phyloP scores from a whole-genome alignment of 2,888 invertebrate genomes.

The Priocnemis perturbator region DNA sequence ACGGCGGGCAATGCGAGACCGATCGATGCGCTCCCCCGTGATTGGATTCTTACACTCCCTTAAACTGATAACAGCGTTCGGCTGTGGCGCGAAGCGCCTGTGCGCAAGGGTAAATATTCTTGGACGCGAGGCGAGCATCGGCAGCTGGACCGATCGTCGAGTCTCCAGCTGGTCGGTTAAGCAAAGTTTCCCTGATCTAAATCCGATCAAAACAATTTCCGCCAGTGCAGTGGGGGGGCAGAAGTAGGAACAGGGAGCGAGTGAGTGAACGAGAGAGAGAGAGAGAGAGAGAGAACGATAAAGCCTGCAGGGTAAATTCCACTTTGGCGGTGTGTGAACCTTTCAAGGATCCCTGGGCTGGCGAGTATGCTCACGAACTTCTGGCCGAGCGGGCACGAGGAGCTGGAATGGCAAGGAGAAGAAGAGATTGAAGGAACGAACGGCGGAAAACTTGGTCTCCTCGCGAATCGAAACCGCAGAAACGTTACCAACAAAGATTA shows the following conservation, averaged over 20 bases:
- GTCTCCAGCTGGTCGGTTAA: not conserved
- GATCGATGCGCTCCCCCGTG: too few species aligned
- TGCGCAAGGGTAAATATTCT: too few species aligned
- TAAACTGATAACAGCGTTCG: constrained; percentile 1
- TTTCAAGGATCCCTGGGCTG: not conserved
- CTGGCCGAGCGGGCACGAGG: not conserved
- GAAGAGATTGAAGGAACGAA: not conserved
- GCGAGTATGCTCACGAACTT: not conserved
- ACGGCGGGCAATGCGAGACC: too few species aligned
- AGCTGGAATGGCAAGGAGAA: not conserved
- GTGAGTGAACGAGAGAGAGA: not conserved
- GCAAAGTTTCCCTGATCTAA: constrained; percentile 23
- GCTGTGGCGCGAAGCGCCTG: not conserved
- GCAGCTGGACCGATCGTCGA: too few species aligned
- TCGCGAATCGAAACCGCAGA: constrained; percentile 7
- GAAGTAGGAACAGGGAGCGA: not conserved
- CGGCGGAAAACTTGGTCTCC: not conserved
- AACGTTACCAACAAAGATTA: constrained; percentile 9
- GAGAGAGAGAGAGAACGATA: not conserved
- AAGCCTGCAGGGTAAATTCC: constrained; percentile 2
- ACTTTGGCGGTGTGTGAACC: constrained; percentile 5
- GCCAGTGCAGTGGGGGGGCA: not conserved
- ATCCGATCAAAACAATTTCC: constrained; percentile 21
- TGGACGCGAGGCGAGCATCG: too few species aligned
- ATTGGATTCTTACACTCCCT: too few species aligned